Evolutionary conservation across 2,888 invertebrate species (phyloP), one percentile per base, ranked within the genome.

Genomic region (Gasteruption jaculator): DNA sequence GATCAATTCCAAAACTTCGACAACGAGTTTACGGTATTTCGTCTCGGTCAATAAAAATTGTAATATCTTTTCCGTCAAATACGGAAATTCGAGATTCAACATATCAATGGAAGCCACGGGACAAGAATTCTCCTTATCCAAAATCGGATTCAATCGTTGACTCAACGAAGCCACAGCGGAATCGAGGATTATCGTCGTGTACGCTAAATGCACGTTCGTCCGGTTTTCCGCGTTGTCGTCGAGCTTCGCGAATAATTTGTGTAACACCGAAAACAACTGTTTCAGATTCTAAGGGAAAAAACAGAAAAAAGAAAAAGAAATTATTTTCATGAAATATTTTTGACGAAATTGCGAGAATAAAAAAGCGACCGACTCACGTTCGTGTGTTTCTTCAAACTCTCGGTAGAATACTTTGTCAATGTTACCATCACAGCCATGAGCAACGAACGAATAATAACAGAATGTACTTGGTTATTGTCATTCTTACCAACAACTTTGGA

Each of bases 181-280:
- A 19, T 58, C 54, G 12, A 58, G 45, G 35, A 54, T 34, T 8
- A 53, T 43, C 26, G 49, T 46, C 48, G 54, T 52, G 21, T 49
- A 57, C 5, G 38, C 27, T 2, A 36, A 25, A 38, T 41, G 43
- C 32, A 46, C 35, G 16, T 11, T 25, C n/a, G n/a, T n/a, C 11
- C 20, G 21, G 15, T 43, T 5, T 12, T 42, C 31, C 19, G 16
- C 40, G 10, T 41, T 41, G 34, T 15, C 15, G 6, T 53, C 44
- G 11, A 46, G 15, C 5, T 38, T 16, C 2, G 34, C 10, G 27
- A 53, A 57, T 38, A 52, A 51, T 14, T 51, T 52, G 22, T 45
- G 38, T 3, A 55, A 38, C 26, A 53, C 21, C 20, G 30, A 29
- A 5, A 32, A 22, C 3, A 58, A 24, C 20, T 34, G n/a, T 41